phyloP scores from a whole-genome alignment of 2,888 invertebrate genomes.

The Autographa pulchrina region DNA sequence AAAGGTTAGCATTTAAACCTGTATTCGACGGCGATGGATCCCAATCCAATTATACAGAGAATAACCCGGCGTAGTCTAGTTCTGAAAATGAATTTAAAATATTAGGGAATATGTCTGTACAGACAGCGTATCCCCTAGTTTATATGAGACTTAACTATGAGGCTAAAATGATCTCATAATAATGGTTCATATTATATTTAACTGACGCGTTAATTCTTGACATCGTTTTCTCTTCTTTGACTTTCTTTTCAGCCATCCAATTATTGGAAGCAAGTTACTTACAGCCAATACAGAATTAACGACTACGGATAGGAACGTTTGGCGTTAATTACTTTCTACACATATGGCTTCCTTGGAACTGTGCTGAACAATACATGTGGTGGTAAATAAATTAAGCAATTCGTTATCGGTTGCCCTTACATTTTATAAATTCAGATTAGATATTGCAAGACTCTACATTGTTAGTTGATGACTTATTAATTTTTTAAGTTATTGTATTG shows the following conservation, averaged over 20 bases:
- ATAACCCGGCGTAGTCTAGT: conserved; percentile 26
- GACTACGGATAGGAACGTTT: not conserved
- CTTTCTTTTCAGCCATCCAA: not conserved
- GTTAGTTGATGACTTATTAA: too few relatives aligned
- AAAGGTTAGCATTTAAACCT: conserved; percentile 28
- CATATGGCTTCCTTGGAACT: conserved; percentile 1
- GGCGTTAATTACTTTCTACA: conserved; percentile 2
- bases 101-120: not conserved
- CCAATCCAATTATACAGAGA: conserved; percentile 24
- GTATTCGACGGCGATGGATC: conserved; percentile 31
- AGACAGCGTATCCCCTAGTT: not conserved
- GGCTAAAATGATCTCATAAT: not conserved
- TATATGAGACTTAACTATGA: not conserved
- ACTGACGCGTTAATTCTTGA: not conserved
- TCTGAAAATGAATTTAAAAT: conserved; percentile 23
- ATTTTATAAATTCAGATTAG: not conserved
- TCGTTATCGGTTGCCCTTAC: not conserved
- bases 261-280: conserved; percentile 4
- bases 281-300: conserved; percentile 4
- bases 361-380: not conserved
- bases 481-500: too few relatives aligned
- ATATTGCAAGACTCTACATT: not conserved
- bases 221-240: not conserved
- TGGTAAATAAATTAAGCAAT: not conserved
- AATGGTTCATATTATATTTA: not conserved